Evolutionary conservation across 2,797 vertebrate genomes (phyloP).

Genomic region (Botia almorhae): DNA sequence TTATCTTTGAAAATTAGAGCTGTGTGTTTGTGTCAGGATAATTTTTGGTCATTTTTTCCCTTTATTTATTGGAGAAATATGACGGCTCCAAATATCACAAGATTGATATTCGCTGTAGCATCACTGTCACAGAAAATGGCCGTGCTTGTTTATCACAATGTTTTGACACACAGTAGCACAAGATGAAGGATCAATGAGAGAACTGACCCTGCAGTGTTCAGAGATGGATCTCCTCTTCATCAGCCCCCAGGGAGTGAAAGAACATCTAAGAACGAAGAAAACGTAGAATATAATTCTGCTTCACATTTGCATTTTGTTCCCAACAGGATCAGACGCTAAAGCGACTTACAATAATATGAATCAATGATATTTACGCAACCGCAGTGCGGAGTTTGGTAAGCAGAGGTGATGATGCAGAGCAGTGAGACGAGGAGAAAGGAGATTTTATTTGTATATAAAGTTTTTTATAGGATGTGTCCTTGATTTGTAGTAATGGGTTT

Average conservation of each 20-base stretch:
- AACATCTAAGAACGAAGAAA: neutral
- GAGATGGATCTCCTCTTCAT: neutral
- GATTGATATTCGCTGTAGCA: constrained; percentile 36
- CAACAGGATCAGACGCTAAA: neutral
- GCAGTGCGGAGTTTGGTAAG: neutral
- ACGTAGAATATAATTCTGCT: neutral
- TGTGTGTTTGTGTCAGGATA: constrained; percentile 6
- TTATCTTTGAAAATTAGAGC: constrained; percentile 1
- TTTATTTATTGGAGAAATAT: neutral
- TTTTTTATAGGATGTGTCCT: neutral
- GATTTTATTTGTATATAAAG: neutral
- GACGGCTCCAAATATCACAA: constrained; percentile 3
- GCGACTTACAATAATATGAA: neutral
- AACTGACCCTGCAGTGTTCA: constrained; percentile 14
- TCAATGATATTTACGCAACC: neutral
- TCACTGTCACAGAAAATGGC: constrained; percentile 11
- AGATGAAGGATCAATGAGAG: constrained; percentile 14
- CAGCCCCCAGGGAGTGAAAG: neutral
- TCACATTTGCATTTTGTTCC: neutral
- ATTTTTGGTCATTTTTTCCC: neutral
- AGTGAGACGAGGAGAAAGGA: neutral
- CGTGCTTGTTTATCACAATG: constrained; percentile 25
- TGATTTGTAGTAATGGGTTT: constrained; percentile 2
- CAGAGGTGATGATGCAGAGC: neutral
- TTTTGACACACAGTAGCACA: neutral